phyloP scores from a whole-genome alignment of 2,888 invertebrate species.

The Leptarthrus brevirostris region DNA sequence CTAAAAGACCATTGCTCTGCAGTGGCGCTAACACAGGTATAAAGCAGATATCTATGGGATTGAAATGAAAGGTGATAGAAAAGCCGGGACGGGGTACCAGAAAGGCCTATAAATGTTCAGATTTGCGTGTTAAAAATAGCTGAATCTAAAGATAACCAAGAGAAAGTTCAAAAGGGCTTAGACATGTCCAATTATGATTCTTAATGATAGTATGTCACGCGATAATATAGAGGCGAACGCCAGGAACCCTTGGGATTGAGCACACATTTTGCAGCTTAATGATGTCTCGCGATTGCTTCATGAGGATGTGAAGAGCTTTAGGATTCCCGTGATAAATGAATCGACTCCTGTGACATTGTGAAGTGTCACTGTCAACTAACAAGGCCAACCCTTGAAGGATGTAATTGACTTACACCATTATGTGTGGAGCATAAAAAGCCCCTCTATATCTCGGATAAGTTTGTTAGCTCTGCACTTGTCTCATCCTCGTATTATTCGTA shows the following conservation, averaged over 20 bases:
- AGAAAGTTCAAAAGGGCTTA: constrained; percentile 46
- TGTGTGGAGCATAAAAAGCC: constrained; percentile 38
- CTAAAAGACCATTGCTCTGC: constrained; percentile 7
- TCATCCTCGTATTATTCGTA: constrained; percentile 28
- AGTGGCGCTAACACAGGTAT: neutral
- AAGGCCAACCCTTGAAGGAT: constrained; percentile 32
- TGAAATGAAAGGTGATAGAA: neutral
- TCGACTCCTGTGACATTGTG: constrained; percentile 25
- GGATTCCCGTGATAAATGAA: constrained; percentile 25
- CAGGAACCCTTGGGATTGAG: neutral
- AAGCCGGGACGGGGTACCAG: neutral
- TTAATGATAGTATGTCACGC: constrained; percentile 37
- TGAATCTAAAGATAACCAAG: constrained; percentile 35
- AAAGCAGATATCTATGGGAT: neutral
- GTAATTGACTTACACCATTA: constrained; percentile 34
- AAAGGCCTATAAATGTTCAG: neutral
- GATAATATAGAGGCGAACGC: constrained; percentile 4
- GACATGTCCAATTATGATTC: constrained; percentile 46
- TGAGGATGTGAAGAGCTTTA: neutral
- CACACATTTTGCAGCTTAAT: neutral
- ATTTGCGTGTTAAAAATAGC: constrained; percentile 41
- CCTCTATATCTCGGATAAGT: constrained; percentile 15
- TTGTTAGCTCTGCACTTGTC: constrained; percentile 37
- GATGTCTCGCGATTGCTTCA: constrained; percentile 1
- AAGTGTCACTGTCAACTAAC: constrained; percentile 47